Evolutionary conservation across 2,888 invertebrate species (phyloP).

Genomic region (Limnephilus lunatus): DNA sequence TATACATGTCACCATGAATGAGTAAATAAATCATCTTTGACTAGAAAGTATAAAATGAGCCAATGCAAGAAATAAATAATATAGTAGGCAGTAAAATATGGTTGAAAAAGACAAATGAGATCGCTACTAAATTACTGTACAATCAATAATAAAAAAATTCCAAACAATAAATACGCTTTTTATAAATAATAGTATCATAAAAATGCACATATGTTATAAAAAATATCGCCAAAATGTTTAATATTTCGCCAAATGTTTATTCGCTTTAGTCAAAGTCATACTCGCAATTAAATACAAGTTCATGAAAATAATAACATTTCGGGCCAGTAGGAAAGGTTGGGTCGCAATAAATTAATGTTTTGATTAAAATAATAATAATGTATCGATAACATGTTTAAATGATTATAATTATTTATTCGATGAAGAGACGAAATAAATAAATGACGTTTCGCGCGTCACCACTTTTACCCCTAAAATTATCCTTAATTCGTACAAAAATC

Average conservation of each 20-base stretch:
- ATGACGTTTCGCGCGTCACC: neutral
- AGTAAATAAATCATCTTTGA: neutral
- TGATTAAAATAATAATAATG: neutral
- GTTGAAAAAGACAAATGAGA: neutral
- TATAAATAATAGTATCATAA: neutral
- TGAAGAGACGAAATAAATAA: neutral
- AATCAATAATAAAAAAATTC: neutral
- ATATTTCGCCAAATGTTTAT: neutral
- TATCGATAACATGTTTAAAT: neutral
- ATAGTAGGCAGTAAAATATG: neutral
- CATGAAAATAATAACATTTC: neutral
- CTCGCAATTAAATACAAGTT: neutral
- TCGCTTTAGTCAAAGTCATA: neutral
- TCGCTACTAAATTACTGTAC: neutral
- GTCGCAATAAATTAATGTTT: neutral
- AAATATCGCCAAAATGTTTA: neutral
- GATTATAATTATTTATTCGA: neutral
- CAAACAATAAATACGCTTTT: neutral
- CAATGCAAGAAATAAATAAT: neutral
- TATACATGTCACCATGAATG: slow-evolving; percentile 38
- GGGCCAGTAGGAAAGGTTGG: neutral
- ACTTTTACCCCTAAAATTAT: neutral
- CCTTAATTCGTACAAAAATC: neutral
- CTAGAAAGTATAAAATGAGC: neutral
- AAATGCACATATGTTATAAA: neutral